Percentiles rank a stretch among this genome's conserved stretches.
Conservation (phyloP, 2,888 invertebrate genomes). For the Pimpla rufipes region DNA sequence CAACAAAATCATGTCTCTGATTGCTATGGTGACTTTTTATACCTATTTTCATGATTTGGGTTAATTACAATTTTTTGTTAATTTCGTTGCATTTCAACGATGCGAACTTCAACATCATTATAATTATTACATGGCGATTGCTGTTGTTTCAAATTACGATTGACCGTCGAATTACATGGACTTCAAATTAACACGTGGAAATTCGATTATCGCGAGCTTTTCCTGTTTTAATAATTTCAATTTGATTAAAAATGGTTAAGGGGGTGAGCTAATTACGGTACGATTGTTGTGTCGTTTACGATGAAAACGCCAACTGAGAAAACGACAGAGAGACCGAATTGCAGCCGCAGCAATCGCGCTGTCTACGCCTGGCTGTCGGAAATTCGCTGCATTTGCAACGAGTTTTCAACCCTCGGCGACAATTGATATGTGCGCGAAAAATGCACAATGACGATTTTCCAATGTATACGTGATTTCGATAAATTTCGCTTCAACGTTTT, state of each 20-base stretch:
- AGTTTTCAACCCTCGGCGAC: not conserved
- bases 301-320: slow-evolving; percentile 9
- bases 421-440: not conserved
- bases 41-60: too few relatives aligned
- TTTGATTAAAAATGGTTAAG: not conserved
- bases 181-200: slow-evolving; percentile 29
- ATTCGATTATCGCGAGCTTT: slow-evolving; percentile 29
- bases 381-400: not conserved
- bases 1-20: too few relatives aligned
- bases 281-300: slow-evolving; percentile 15
- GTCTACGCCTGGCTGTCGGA: not conserved
- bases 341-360: slow-evolving; percentile 14
- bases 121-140: slow-evolving; percentile 37
- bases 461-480: not conserved
- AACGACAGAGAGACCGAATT: not conserved
- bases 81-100: too few relatives aligned
- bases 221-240: slow-evolving; percentile 16
- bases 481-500: not conserved
- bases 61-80: too few relatives aligned
- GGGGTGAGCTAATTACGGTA: slow-evolving; percentile 12
- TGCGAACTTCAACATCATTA: too few relatives aligned
- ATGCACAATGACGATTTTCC: not conserved
- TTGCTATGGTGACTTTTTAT: too few relatives aligned
- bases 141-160: not conserved
- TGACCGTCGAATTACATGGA: slow-evolving; percentile 9